Evolutionary conservation across 2,113 vertebrate species (phyloP).

Genomic region (Cochlearius cochlearius): DNA sequence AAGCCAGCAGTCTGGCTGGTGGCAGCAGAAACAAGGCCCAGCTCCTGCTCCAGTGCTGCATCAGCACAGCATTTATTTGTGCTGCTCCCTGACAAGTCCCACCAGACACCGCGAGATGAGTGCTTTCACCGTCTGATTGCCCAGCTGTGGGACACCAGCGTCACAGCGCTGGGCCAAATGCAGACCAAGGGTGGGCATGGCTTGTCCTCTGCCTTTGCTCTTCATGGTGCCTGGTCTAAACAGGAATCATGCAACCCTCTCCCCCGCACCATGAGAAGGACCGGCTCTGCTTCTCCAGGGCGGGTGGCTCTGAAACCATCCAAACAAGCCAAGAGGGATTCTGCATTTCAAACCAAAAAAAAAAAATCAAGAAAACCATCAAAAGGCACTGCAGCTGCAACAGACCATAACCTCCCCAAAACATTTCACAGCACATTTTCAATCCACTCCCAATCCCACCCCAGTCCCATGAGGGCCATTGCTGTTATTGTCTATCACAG

Average conservation of each 20-base stretch:
- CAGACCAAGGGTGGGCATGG: not conserved
- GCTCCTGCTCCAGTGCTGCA: not conserved
- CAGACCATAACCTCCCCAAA: conserved; percentile 56
- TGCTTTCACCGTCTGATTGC: not conserved
- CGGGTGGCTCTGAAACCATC: not conserved
- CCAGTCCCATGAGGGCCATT: not conserved
- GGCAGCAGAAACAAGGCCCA: not conserved
- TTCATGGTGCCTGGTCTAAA: not conserved
- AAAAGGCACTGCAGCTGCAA: not conserved
- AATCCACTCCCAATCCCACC: not conserved
- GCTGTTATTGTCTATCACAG: not conserved
- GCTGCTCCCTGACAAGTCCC: not conserved
- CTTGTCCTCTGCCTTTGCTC: not conserved
- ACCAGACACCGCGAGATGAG: fast-evolving
- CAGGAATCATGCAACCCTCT: not conserved
- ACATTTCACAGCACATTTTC: conserved; percentile 17
- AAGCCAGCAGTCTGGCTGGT: not conserved
- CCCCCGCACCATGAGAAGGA: not conserved
- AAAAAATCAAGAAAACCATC: not conserved
- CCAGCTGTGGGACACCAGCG: not conserved
- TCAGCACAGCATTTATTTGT: not conserved
- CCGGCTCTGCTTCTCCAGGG: not conserved
- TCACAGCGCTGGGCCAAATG: not conserved
- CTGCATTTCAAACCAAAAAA: not conserved
- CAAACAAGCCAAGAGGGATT: not conserved